Base-by-base conservation (phyloP, 2,888 invertebrate genomes). In the Eupithecia subfuscata region DNA sequence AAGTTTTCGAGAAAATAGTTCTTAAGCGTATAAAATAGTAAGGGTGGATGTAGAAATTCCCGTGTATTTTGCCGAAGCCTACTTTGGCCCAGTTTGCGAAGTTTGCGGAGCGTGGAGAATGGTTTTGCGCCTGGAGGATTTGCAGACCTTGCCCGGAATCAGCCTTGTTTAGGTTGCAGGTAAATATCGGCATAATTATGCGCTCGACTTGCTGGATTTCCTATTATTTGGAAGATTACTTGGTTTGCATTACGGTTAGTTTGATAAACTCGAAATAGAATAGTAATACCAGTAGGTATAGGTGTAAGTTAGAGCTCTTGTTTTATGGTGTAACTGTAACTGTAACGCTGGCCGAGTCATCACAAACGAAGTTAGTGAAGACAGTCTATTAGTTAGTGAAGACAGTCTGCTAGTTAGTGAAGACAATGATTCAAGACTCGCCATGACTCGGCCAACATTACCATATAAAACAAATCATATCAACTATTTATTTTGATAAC, bases 11-110 rank as follows among this genome's bases (percentile, higher is more conserved):
- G 86, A 83, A 87, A 91, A 92, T 92, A 92, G 92, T 92, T 93
- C 86, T 90, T 92, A 91, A 90, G 90, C 89, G 91, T 90, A 90
- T 91, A 89, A 92, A 86, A 88, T 90, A 89, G 88, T 88, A 85
- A 86, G 85, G 86, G 86, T 85, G 85, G 85, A 87, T 83, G 84
- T 85, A 86, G 84, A 88, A 89, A 89, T 90, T 88, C 86, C 87
- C 89, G 88, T 90, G 89, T 89, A 91, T 92, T 90, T 90, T 84
- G 87, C 89, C 86, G 89, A 92, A 93, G 92, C 93, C 93, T 91
- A 92, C 92, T 91, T 92, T 92, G 92, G 88, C 94, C 93, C 88
- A 93, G 90, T 93, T 94, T 89, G 7, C 89, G 89, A 89, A 92
- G 91, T 93, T 93, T 91, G 90, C 91, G 87, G 91, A 91, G 88